These are phyloP conservation scores for Philhelius pedissequus DNA, from an alignment of 2,888 invertebrate species.

Conservation along the genomic window DNA sequence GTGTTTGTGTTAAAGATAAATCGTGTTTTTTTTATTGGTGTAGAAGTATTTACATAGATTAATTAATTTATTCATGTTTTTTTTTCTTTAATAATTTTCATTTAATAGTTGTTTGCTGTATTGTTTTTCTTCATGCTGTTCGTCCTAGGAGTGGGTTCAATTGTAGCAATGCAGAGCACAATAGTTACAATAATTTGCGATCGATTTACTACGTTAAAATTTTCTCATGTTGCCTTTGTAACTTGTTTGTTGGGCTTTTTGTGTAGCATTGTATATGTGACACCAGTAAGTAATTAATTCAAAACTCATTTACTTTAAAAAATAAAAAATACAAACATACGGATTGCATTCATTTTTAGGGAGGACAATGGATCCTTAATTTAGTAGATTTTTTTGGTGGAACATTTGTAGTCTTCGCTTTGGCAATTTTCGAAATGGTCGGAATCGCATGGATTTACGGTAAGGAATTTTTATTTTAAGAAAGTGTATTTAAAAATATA, in stretches of 20 bases:
- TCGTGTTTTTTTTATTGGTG: too few relatives aligned
- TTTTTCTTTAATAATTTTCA: constrained; percentile 70
- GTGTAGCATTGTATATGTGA: constrained; percentile 85
- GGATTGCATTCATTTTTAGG: constrained; percentile 79
- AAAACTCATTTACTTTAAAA: neutral
- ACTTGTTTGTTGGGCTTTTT: constrained; percentile 82
- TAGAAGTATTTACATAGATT: too few relatives aligned
- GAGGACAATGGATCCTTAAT: constrained; percentile 82
- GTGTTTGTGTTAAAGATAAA: too few relatives aligned
- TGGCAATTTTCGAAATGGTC: constrained; percentile 81
- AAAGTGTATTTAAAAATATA: neutral
- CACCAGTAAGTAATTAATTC: constrained; percentile 82
- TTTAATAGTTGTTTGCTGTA: constrained; percentile 84
- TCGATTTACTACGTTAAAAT: constrained; percentile 82
- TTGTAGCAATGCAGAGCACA: constrained; percentile 85
- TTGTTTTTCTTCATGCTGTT: constrained; percentile 91
- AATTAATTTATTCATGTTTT: neutral
- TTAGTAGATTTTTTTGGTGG: constrained; percentile 83
- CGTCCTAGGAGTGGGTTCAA: constrained; percentile 87
- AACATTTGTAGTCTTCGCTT: constrained; percentile 81
- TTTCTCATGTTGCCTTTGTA: constrained; percentile 82
- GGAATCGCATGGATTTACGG: constrained; percentile 83
- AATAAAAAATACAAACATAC: neutral
- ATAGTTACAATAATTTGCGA: constrained; percentile 86
- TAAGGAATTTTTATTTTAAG: constrained; percentile 69